A percentile compares a stretch with the other conserved stretches of the same genome.
These are phyloP conservation scores for Cynocephalus volans DNA, from an alignment of 2,113 vertebrate genomes.

Conservation along the genomic window DNA sequence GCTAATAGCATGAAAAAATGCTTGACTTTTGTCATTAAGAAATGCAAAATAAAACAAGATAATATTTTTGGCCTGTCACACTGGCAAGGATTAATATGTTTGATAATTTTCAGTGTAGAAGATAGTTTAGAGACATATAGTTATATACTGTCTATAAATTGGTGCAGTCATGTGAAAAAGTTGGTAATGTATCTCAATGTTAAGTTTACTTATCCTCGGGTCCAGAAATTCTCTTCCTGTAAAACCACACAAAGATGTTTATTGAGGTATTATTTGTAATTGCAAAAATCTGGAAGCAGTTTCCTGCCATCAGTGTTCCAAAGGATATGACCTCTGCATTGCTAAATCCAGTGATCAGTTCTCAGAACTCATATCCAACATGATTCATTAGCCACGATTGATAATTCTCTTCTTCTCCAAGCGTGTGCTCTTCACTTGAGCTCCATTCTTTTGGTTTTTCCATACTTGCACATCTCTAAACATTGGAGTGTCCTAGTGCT, in stretches of 20 bases:
- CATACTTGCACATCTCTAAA: background rate
- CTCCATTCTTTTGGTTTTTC: background rate
- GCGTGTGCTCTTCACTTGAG: background rate
- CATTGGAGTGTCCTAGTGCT: background rate
- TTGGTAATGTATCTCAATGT: background rate
- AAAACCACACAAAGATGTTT: conserved; percentile 41
- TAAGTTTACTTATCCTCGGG: background rate
- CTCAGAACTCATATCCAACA: background rate
- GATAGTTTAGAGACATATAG: background rate
- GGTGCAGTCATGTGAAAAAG: background rate
- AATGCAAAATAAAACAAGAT: conserved; percentile 23
- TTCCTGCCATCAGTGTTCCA: background rate
- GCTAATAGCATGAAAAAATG: background rate
- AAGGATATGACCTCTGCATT: background rate
- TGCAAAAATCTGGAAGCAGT: background rate
- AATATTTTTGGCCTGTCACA: background rate
- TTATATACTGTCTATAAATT: conserved; percentile 28
- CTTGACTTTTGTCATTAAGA: background rate
- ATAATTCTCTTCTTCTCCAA: background rate
- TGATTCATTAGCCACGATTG: background rate
- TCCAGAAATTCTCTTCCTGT: conserved; percentile 34
- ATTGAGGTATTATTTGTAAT: conserved; percentile 16
- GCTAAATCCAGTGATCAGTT: background rate
- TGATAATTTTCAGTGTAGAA: background rate
- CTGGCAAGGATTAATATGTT: background rate